Base-by-base conservation (phyloP, 2,797 vertebrate species). In the Microctenopoma stevenorrisi region DNA sequence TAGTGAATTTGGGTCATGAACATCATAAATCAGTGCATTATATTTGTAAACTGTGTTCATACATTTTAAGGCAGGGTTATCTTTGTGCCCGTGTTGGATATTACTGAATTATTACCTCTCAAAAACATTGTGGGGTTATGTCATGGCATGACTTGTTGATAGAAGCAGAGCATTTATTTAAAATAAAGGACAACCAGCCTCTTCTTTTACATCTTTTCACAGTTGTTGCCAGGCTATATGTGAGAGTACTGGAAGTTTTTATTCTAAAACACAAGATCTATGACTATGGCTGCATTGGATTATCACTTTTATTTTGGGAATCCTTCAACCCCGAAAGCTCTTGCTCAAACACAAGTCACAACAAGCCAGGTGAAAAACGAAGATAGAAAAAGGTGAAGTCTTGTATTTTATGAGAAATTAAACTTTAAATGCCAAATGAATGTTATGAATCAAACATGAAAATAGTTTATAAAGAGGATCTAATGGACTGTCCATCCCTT, bases 241-340 rank as follows among this genome's bases (percentile, higher is more conserved):
- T 50, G 46, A 71, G 49, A 46, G 25, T 22, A 66, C 52, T 65
- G 52, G 61, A 67, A 70, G 69, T 61, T 71, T 63, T 51, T 50
- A 52, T 48, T 61, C 43, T 74, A 47, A 75, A 64, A 63, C 50
- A 18, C 26, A 15, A 63, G 74, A 74, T 81, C 74, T 72, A 62
- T 65, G 69, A 56, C n/a, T 5, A 55, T 28, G 30, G 53, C 55
- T 64, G 9, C 28, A 28, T 35, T 28, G 15, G 65, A 82, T 78
- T 73, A 74, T 58, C 65, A 4, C 68, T 38, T 72, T 64, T 78
- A 72, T 76, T 87, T 78, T 78, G 52, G 48, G 70, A 78, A 73
- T 69, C 38, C 30, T 8, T 5, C 52, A 44, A 62, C 30, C 13
- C 43, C 50, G 62, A 47, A 60, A 69, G 43, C 50, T 52, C 15